Percentiles rank a stretch among this genome's conserved stretches.
Conservation (phyloP, 1,140 invertebrate genomes). For the Temnothorax nylanderi region DNA sequence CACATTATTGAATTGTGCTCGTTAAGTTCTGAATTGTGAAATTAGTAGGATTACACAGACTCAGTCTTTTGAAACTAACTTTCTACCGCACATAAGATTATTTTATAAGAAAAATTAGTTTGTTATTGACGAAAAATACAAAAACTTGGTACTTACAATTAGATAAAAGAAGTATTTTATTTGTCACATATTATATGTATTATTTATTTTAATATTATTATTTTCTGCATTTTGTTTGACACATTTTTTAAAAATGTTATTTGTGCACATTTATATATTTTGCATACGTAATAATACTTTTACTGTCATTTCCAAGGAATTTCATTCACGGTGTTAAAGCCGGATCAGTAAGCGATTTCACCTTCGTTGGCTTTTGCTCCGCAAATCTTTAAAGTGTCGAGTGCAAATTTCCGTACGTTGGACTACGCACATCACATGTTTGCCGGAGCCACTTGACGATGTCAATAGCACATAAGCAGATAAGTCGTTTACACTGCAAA, state of each 20-base stretch:
- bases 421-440: conserved; percentile 38
- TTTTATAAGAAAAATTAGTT: neutral
- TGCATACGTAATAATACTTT: neutral
- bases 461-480: conserved; percentile 68
- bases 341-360: neutral
- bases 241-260: neutral
- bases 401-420: conserved; percentile 43
- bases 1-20: neutral
- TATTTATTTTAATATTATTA: neutral
- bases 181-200: neutral
- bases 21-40: neutral
- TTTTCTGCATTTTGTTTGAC: neutral
- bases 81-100: neutral
- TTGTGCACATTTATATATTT: neutral
- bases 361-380: conserved; percentile 26
- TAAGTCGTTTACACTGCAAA: conserved; percentile 71
- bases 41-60: conserved; percentile 2
- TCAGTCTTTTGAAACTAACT: neutral
- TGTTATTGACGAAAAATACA: neutral
- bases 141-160: too few relatives aligned
- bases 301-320: neutral
- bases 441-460: conserved; percentile 55
- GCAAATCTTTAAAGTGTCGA: conserved; percentile 35
- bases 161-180: neutral
- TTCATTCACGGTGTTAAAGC: neutral